Evolutionary conservation across 2,797 vertebrate genomes (phyloP).

Genomic region (Channallabes apus): DNA sequence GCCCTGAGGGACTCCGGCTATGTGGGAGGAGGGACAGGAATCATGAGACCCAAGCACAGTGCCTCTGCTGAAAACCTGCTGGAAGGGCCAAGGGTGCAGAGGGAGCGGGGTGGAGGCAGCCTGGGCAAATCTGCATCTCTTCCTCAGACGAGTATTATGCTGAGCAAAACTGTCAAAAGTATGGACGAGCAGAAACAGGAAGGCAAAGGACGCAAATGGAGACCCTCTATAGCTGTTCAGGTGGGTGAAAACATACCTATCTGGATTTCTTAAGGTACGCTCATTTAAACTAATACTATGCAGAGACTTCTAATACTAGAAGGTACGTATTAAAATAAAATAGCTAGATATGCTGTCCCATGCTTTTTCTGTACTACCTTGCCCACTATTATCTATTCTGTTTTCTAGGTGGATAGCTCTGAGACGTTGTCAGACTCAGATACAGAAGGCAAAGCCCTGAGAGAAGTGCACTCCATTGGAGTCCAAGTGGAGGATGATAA

Average conservation of each 20-base stretch:
- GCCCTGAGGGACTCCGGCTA: conserved; percentile 69
- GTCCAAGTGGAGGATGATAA: conserved; percentile 98
- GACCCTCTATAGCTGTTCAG: conserved; percentile 95
- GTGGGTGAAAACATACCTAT: conserved; percentile 68
- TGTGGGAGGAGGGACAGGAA: conserved; percentile 63
- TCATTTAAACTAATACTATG: not conserved
- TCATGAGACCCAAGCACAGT: conserved; percentile 82
- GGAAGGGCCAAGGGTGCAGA: conserved; percentile 67
- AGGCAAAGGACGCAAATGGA: conserved; percentile 85
- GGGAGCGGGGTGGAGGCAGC: conserved; percentile 68
- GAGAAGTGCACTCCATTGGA: conserved; percentile 95
- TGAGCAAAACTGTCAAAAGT: conserved; percentile 76
- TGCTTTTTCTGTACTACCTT: not conserved
- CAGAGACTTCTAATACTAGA: not conserved
- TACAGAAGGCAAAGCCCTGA: conserved; percentile 86
- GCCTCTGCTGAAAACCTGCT: conserved; percentile 83
- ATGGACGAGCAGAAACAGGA: conserved; percentile 80
- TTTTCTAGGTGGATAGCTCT: conserved; percentile 79
- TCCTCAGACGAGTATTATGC: conserved; percentile 80
- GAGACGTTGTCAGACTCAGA: conserved; percentile 96
- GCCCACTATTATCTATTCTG: conserved; percentile 19
- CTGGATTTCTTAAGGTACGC: not conserved
- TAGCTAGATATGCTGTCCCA: not conserved
- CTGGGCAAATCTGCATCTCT: conserved; percentile 77
- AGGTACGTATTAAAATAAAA: not conserved